Percentiles rank a stretch among this genome's conserved stretches.
Evolutionary conservation across 2,113 vertebrate species (phyloP).

Genomic region (Chaenocephalus aceratus): DNA sequence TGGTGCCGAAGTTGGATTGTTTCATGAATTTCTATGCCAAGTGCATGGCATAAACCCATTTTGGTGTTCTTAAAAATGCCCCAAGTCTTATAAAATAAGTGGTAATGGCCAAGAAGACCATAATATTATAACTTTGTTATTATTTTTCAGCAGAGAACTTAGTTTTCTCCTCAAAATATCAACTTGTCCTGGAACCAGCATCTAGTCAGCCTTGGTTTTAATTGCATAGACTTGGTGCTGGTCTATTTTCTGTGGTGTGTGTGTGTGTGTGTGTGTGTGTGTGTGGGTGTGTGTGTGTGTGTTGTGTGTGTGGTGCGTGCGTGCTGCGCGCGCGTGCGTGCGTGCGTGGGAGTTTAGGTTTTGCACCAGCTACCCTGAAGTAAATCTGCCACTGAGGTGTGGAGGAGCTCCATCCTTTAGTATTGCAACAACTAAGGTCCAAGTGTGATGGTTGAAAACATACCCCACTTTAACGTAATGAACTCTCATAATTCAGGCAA

Average conservation of each 20-base stretch:
- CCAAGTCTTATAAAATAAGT: no score
- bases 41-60: not conserved
- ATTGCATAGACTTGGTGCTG: not conserved
- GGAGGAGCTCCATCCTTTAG: constrained; percentile 20
- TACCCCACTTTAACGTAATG: constrained; percentile 26
- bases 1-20: not conserved
- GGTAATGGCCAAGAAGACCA: not conserved
- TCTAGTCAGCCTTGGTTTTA: not conserved
- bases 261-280: no score
- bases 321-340: no score
- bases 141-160: no score
- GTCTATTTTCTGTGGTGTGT: not conserved
- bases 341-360: not conserved
- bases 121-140: not conserved
- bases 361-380: not conserved
- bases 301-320: no score
- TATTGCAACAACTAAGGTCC: constrained; percentile 23
- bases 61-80: not conserved
- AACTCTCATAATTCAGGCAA: constrained; percentile 51
- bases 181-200: not conserved
- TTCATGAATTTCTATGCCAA: not conserved
- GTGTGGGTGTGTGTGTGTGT: no score
- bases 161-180: no score
- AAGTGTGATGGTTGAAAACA: constrained; percentile 33
- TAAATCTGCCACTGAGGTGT: constrained; percentile 32